A percentile compares a stretch with the other conserved stretches of the same genome.
These are phyloP conservation scores for Ormyrus nitidulus DNA, from an alignment of 2,888 invertebrate species.

Conservation along the genomic window DNA sequence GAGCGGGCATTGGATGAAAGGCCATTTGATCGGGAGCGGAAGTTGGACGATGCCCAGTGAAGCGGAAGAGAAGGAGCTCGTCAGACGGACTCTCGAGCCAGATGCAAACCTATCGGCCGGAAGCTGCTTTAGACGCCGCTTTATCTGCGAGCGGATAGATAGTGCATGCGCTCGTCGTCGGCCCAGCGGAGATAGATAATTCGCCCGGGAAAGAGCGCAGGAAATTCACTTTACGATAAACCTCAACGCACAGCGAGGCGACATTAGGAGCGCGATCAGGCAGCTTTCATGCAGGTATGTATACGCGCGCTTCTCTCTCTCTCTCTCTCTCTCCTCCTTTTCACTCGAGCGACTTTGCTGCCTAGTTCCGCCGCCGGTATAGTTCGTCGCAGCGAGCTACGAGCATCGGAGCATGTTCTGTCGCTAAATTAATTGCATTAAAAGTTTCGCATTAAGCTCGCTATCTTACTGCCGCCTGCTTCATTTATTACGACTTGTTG, in stretches of 20 bases:
- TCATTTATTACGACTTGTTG: too few relatives aligned
- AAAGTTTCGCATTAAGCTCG: too few relatives aligned
- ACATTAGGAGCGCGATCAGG: not conserved
- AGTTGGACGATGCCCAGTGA: conserved; percentile 70
- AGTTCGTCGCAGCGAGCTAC: too few relatives aligned
- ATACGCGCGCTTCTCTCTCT: too few relatives aligned
- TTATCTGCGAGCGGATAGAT: not conserved
- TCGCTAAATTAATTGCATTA: too few relatives aligned
- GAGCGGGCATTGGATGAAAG: conserved; percentile 68
- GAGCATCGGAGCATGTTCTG: too few relatives aligned
- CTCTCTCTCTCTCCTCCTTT: too few relatives aligned
- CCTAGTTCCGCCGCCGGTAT: too few relatives aligned
- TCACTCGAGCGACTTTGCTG: too few relatives aligned
- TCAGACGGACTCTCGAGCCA: conserved; percentile 22
- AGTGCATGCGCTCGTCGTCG: not conserved
- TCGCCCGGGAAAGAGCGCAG: conserved; percentile 19
- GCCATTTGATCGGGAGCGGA: conserved; percentile 69
- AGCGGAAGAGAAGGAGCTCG: conserved; percentile 69
- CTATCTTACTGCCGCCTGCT: too few relatives aligned
- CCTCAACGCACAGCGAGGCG: not conserved
- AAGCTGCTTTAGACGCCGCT: conserved; percentile 67
- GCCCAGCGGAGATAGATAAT: conserved; percentile 13
- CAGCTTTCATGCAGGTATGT: not conserved
- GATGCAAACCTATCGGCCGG: conserved; percentile 68
- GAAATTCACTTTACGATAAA: conserved; percentile 26